Percentiles rank a stretch among this genome's conserved stretches.
Conservation (phyloP, 2,797 vertebrate genomes). For the Pogoniulus pusillus region DNA sequence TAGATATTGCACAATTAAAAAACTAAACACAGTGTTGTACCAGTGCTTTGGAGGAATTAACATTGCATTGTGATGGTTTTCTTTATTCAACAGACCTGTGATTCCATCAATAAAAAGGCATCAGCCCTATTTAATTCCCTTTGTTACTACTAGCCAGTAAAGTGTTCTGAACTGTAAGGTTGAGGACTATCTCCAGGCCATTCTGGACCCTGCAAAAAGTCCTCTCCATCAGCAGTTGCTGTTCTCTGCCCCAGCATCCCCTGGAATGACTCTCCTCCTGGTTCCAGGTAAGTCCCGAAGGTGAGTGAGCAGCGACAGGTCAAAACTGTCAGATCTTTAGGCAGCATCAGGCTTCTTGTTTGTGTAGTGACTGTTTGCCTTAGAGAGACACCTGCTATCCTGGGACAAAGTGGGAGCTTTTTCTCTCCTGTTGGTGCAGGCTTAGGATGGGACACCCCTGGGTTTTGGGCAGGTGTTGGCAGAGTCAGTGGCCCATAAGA, state of each 20-base stretch:
- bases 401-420: not conserved
- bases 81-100: not conserved
- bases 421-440: not conserved
- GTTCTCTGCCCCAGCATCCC: not conserved
- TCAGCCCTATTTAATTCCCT: not conserved
- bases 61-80: not conserved
- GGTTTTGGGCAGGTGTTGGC: not conserved
- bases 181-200: accelerated
- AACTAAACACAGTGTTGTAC: not conserved
- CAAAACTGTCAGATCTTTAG: not conserved
- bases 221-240: not conserved
- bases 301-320: not conserved
- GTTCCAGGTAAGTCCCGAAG: not conserved
- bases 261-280: not conserved
- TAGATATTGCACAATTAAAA: not conserved
- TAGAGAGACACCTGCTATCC: accelerated
- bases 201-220: not conserved
- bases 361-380: not conserved
- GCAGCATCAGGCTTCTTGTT: not conserved
- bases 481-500: not conserved
- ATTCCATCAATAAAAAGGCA: not conserved
- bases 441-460: not conserved
- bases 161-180: not conserved
- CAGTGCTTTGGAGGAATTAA: not conserved
- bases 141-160: not conserved